phyloP scores from a whole-genome alignment of 2,113 vertebrate species.

The Gnathonemus echidnorhynchus region DNA sequence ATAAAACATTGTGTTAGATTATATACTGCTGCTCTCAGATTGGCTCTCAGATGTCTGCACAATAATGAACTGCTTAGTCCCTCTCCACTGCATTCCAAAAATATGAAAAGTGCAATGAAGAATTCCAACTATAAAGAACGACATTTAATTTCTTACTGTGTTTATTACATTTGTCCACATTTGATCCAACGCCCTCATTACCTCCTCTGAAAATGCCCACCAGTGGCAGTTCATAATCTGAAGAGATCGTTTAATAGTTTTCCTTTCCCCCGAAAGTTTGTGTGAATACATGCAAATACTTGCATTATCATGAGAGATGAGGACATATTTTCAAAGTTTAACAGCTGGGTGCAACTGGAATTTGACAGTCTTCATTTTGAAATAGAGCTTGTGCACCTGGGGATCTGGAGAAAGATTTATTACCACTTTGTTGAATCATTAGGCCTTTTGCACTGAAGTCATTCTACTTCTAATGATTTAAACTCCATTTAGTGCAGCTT shows the following conservation, averaged over 20 bases:
- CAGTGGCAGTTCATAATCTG: conserved; percentile 13
- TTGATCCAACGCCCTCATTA: conserved; percentile 21
- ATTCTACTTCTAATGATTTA: conserved; percentile 5
- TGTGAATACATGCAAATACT: conserved; percentile 5
- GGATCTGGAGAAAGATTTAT: neutral
- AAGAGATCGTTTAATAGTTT: conserved; percentile 16
- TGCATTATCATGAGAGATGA: conserved; percentile 2
- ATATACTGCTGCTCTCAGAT: conserved; percentile 28
- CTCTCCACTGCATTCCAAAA: conserved; percentile 26
- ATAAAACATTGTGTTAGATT: conserved; percentile 31
- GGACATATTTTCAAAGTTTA: conserved; percentile 7
- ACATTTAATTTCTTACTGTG: conserved; percentile 23
- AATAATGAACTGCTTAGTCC: conserved; percentile 20
- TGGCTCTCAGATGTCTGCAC: conserved; percentile 22
- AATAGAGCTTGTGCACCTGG: neutral
- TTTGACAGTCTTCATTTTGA: neutral
- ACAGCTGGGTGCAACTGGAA: neutral
- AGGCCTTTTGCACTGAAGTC: neutral
- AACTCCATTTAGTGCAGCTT: neutral
- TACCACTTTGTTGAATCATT: neutral
- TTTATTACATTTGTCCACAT: conserved; percentile 19
- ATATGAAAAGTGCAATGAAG: conserved; percentile 21
- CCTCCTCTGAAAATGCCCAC: conserved; percentile 5
- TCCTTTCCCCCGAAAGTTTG: neutral
- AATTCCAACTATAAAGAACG: conserved; percentile 16